A percentile compares a stretch with the other conserved stretches of the same genome.
Conservation (phyloP, 2,888 invertebrate species). For the Tipula confusa region DNA sequence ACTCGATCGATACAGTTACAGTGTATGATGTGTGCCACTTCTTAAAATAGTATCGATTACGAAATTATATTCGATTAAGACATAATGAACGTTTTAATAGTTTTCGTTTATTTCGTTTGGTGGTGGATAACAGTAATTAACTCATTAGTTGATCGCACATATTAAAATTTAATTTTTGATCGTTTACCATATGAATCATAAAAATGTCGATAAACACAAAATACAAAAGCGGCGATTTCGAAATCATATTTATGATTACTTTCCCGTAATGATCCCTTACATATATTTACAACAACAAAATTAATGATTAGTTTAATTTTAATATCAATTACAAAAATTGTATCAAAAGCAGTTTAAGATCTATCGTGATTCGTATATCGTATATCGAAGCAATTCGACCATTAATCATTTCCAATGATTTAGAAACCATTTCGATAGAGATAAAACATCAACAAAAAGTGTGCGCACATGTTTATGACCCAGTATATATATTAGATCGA, state of each 20-base stretch:
- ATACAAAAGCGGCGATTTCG: not conserved
- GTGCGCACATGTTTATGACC: not conserved
- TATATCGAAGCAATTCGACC: not conserved
- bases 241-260: not conserved
- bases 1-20: not conserved
- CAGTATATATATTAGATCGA: not conserved
- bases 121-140: not conserved
- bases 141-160: constrained; percentile 6
- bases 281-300: not conserved
- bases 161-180: not conserved
- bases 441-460: not conserved
- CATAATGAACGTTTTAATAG: not conserved
- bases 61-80: not conserved
- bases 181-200: not conserved
- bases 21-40: not conserved
- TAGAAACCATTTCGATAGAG: not conserved
- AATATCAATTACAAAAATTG: not conserved
- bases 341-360: not conserved
- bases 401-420: not conserved
- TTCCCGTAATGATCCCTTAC: not conserved
- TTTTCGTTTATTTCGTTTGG: not conserved
- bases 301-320: not conserved
- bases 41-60: not conserved
- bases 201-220: not conserved
- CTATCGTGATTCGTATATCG: not conserved